Percentiles rank a stretch among this genome's conserved stretches.
These are phyloP conservation scores for Semaprochilodus insignis DNA, from an alignment of 2,797 vertebrate genomes.

Conservation along the genomic window DNA sequence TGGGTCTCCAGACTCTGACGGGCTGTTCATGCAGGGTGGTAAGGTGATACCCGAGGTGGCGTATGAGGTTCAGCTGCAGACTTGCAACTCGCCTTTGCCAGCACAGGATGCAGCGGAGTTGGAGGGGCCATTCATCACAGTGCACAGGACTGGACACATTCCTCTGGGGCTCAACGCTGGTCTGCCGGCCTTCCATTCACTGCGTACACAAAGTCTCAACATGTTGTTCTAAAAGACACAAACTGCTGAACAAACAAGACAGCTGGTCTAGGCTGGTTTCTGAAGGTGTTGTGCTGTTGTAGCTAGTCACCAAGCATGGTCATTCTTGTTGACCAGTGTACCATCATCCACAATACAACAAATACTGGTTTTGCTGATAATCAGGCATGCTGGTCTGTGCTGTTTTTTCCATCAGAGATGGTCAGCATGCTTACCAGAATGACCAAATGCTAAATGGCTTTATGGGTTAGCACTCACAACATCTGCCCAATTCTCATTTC, in stretches of 20 bases:
- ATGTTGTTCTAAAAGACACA: background rate
- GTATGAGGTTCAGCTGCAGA: constrained; percentile 35
- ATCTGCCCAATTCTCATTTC: background rate
- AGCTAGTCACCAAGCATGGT: too few species aligned
- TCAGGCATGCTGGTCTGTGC: too few species aligned
- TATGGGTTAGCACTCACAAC: background rate
- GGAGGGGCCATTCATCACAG: constrained; percentile 15
- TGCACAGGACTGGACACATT: constrained; percentile 7
- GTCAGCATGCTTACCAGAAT: background rate
- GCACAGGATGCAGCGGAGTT: constrained; percentile 43
- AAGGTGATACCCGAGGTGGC: constrained; percentile 47
- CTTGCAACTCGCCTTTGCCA: constrained; percentile 30
- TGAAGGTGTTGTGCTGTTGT: too few species aligned
- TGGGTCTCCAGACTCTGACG: constrained; percentile 35
- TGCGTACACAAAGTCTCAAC: background rate
- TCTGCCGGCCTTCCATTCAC: background rate
- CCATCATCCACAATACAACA: too few species aligned
- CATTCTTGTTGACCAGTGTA: too few species aligned
- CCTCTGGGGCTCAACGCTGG: constrained; percentile 7
- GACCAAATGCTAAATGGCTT: background rate
- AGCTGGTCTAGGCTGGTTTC: too few species aligned
- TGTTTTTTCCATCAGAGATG: background rate
- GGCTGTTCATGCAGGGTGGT: constrained; percentile 50
- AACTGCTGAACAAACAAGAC: too few species aligned
- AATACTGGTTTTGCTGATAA: too few species aligned